Percentiles rank a stretch among this genome's conserved stretches.
These are phyloP conservation scores for Lithophane ornitopus DNA, from an alignment of 2,888 invertebrate genomes.

Conservation along the genomic window DNA sequence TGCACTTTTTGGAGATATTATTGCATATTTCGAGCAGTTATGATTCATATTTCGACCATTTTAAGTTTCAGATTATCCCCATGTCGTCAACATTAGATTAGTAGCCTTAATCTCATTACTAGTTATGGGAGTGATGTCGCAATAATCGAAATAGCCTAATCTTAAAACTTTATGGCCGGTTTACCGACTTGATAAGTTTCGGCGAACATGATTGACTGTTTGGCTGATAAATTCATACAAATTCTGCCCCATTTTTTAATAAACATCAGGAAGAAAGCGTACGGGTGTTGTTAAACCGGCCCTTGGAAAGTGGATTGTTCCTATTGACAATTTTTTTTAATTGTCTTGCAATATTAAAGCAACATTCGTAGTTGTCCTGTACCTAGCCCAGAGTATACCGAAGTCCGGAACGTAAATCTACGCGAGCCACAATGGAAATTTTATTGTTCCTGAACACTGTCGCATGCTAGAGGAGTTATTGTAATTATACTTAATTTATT, in stretches of 20 bases:
- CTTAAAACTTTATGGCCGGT: not conserved
- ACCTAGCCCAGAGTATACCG: not conserved
- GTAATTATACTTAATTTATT: not conserved
- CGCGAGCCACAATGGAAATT: not conserved
- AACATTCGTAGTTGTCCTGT: not conserved
- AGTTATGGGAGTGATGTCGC: not conserved
- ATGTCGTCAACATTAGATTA: not conserved
- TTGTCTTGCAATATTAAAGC: not conserved
- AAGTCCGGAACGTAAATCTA: not conserved
- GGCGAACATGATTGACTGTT: not conserved
- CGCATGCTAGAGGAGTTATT: no score
- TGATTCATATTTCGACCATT: not conserved
- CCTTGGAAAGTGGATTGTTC: not conserved
- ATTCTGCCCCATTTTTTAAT: not conserved
- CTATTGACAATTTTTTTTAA: no score
- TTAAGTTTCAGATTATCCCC: not conserved
- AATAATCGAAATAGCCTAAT: not conserved
- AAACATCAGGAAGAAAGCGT: not conserved
- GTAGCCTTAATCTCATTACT: constrained; percentile 1
- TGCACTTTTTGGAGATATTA: not conserved
- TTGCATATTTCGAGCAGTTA: not conserved
- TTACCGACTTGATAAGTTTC: not conserved
- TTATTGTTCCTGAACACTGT: not conserved
- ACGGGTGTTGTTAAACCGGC: not conserved
- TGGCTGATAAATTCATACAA: not conserved